Percentiles rank a stretch among this genome's conserved stretches.
phyloP scores from a whole-genome alignment of 2,888 invertebrate genomes.

The Patella ulyssiponensis region DNA sequence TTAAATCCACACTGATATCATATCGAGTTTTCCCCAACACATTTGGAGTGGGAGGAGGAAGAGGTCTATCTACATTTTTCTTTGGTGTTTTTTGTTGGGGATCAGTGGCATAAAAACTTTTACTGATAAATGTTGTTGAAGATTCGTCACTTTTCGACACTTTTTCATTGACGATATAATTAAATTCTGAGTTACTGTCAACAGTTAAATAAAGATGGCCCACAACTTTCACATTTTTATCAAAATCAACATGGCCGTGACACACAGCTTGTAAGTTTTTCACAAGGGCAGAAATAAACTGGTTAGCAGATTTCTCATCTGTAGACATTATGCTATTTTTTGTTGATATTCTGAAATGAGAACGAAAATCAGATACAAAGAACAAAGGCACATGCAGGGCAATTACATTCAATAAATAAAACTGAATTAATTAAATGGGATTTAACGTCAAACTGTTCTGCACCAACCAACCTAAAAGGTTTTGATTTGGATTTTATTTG shows the following conservation, averaged over 20 bases:
- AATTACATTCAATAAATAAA: too few relatives aligned
- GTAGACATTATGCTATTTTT: neutral
- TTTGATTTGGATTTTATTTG: too few relatives aligned
- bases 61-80: slow-evolving; percentile 8
- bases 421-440: too few relatives aligned
- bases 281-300: neutral
- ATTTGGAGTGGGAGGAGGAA: slow-evolving; percentile 8
- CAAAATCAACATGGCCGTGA: neutral
- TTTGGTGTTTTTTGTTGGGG: slow-evolving; percentile 12
- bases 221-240: slow-evolving; percentile 13
- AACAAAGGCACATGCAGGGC: too few relatives aligned
- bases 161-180: neutral
- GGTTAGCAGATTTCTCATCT: slow-evolving; percentile 1
- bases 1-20: slow-evolving; percentile 1
- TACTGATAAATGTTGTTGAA: slow-evolving; percentile 11
- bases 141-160: slow-evolving; percentile 1
- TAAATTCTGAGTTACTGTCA: slow-evolving; percentile 1
- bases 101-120: slow-evolving; percentile 8
- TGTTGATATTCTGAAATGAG: too few relatives aligned
- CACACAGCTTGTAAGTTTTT: slow-evolving; percentile 6
- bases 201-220: neutral
- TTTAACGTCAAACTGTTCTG: too few relatives aligned
- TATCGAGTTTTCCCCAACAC: neutral
- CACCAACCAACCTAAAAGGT: too few relatives aligned
- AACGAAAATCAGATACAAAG: too few relatives aligned